These are phyloP conservation scores for Ptychoptera albimana DNA, from an alignment of 2,888 invertebrate genomes.

Conservation along the genomic window DNA sequence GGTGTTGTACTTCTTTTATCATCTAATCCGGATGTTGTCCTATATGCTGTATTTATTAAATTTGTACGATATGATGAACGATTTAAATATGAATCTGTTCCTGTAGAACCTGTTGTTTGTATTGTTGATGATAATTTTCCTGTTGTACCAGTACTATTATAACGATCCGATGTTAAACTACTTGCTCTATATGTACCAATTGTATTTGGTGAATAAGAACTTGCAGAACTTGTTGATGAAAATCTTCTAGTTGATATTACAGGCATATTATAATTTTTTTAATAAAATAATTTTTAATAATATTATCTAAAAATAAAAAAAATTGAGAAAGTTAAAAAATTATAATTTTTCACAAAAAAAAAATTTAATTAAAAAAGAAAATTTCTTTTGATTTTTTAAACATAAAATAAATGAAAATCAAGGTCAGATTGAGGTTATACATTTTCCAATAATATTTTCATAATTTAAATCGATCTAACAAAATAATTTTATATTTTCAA, in stretches of 20 bases:
- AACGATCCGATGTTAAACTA: constrained; percentile 14
- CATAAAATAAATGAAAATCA: not conserved
- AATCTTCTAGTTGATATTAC: constrained; percentile 31
- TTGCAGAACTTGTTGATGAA: constrained; percentile 21
- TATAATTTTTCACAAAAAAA: too few relatives aligned
- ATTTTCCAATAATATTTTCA: too few relatives aligned
- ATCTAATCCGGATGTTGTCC: constrained; percentile 8
- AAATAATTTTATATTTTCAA: not conserved
- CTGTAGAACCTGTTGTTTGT: constrained; percentile 12
- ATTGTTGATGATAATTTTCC: not conserved
- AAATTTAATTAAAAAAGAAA: too few relatives aligned
- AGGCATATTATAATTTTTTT: constrained; percentile 26
- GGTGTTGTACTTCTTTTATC: constrained; percentile 3
- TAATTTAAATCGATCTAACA: too few relatives aligned
- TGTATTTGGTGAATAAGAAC: constrained; percentile 27
- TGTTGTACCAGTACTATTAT: constrained; percentile 12
- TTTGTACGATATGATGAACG: constrained; percentile 17
- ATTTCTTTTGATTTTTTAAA: too few relatives aligned
- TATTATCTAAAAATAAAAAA: too few relatives aligned
- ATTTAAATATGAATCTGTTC: constrained; percentile 21
- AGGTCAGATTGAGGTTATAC: constrained; percentile 3
- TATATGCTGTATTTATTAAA: constrained; percentile 9
- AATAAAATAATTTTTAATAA: too few relatives aligned
- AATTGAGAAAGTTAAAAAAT: too few relatives aligned
- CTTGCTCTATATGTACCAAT: constrained; percentile 13